These are phyloP conservation scores for Acipenser ruthenus DNA, from an alignment of 2,797 vertebrate species.

Conservation along the genomic window DNA sequence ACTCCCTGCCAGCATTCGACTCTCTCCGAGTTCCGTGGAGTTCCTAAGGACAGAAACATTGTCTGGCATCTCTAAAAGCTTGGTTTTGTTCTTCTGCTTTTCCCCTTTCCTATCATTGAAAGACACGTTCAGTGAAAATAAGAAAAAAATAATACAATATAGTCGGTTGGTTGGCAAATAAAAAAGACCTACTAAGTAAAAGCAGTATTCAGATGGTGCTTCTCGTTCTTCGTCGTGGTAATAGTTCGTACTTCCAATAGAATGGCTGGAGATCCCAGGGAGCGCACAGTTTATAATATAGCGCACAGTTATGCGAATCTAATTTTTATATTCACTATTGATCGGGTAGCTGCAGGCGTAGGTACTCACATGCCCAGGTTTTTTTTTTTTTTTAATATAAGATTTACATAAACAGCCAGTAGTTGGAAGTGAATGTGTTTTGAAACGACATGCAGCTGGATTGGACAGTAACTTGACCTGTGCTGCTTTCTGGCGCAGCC, in stretches of 20 bases:
- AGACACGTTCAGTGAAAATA: background rate
- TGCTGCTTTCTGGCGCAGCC: conserved; percentile 11
- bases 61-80: conserved; percentile 48
- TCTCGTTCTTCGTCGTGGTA: background rate
- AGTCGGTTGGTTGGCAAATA: too few species aligned
- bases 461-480: background rate
- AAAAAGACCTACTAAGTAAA: too few species aligned
- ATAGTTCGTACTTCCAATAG: background rate
- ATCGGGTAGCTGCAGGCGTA: conserved; percentile 17
- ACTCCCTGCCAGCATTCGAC: conserved; percentile 18
- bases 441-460: conserved; percentile 8
- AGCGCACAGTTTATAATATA: conserved; percentile 17
- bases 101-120: conserved; percentile 24
- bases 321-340: conserved; percentile 26
- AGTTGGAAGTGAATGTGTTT: conserved; percentile 31
- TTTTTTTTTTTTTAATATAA: conserved; percentile 11
- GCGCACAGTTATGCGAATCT: conserved; percentile 9
- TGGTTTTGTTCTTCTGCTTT: background rate
- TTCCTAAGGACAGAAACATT: conserved; percentile 57
- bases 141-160: too few species aligned
- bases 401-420: conserved; percentile 30
- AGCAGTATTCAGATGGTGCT: background rate
- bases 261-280: background rate
- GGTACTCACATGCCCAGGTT: conserved; percentile 13
- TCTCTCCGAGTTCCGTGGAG: conserved; percentile 47